Conservation (phyloP, 2,113 vertebrate species). For the Bambusicola thoracicus region DNA sequence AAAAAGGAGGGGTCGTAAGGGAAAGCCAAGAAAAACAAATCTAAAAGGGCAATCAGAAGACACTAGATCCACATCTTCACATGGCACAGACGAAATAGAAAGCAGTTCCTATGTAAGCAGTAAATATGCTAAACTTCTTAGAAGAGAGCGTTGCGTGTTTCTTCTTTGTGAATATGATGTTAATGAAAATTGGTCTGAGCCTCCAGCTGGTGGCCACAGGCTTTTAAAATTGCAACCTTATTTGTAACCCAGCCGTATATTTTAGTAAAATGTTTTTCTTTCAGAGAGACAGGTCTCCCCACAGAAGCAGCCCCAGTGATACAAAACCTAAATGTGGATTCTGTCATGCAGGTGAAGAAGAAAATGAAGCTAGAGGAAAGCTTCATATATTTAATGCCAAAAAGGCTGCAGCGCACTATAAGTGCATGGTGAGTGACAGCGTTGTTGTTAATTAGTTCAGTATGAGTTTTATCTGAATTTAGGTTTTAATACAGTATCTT, state of each 20-base stretch:
- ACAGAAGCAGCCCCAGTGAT: constrained; percentile 91
- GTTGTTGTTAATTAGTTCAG: neutral
- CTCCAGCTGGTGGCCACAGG: constrained; percentile 67
- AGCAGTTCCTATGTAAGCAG: constrained; percentile 94
- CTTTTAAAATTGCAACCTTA: constrained; percentile 47
- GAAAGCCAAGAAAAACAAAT: constrained; percentile 85
- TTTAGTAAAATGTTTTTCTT: constrained; percentile 74
- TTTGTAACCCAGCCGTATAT: constrained; percentile 68
- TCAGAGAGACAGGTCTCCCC: constrained; percentile 95
- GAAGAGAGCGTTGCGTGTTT: constrained; percentile 47
- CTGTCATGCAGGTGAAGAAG: constrained; percentile 97
- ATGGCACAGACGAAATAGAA: constrained; percentile 93
- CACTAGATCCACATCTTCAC: constrained; percentile 92
- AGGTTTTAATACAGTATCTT: constrained; percentile 8
- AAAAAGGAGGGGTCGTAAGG: constrained; percentile 91
- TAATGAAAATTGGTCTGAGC: constrained; percentile 50
- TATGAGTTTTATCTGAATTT: neutral
- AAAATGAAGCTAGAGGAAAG: constrained; percentile 94
- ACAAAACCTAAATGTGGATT: constrained; percentile 96
- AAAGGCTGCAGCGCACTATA: constrained; percentile 98
- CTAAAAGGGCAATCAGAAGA: constrained; percentile 92
- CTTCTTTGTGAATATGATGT: constrained; percentile 19
- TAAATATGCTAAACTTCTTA: constrained; percentile 64
- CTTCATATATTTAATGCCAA: constrained; percentile 96
- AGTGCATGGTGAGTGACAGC: constrained; percentile 92